These are phyloP conservation scores for Protobothrops flavoviridis DNA, from an alignment of 2,113 vertebrate genomes.

Conservation along the genomic window DNA sequence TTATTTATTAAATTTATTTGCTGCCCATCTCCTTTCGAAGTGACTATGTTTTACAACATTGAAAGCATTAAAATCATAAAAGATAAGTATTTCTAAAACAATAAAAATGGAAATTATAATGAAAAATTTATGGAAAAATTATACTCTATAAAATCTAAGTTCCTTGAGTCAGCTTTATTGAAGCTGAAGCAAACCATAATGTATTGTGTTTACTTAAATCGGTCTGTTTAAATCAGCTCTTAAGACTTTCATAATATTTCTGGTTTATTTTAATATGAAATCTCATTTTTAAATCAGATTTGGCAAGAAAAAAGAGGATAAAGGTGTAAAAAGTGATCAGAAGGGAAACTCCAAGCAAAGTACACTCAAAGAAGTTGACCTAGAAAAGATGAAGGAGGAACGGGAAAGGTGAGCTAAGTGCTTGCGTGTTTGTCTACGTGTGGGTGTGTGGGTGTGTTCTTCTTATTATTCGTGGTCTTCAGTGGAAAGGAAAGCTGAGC, in stretches of 20 bases:
- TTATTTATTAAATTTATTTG: background rate
- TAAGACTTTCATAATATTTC: slow-evolving; percentile 24
- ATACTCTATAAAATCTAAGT: background rate
- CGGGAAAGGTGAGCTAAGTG: slow-evolving; percentile 70
- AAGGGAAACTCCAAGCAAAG: slow-evolving; percentile 74
- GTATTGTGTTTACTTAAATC: slow-evolving; percentile 23
- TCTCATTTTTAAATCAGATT: slow-evolving; percentile 76
- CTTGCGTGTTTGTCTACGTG: background rate
- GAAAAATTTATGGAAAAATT: background rate
- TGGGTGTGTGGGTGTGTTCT: too few relatives aligned
- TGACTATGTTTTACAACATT: background rate
- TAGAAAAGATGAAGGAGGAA: slow-evolving; percentile 86
- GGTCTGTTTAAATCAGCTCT: background rate
- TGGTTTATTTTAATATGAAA: slow-evolving; percentile 28
- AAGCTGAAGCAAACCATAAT: slow-evolving; percentile 10
- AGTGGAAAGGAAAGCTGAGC: background rate
- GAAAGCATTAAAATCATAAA: background rate
- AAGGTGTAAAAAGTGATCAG: slow-evolving; percentile 78
- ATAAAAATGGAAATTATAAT: background rate
- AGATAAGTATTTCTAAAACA: background rate
- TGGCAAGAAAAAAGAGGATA: slow-evolving; percentile 93
- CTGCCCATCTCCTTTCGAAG: background rate
- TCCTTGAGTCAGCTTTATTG: slow-evolving; percentile 9
- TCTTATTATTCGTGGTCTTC: slow-evolving; percentile 4
- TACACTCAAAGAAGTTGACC: slow-evolving; percentile 80